These are phyloP conservation scores for Pyralis farinalis DNA, from an alignment of 2,888 invertebrate species.

Conservation along the genomic window DNA sequence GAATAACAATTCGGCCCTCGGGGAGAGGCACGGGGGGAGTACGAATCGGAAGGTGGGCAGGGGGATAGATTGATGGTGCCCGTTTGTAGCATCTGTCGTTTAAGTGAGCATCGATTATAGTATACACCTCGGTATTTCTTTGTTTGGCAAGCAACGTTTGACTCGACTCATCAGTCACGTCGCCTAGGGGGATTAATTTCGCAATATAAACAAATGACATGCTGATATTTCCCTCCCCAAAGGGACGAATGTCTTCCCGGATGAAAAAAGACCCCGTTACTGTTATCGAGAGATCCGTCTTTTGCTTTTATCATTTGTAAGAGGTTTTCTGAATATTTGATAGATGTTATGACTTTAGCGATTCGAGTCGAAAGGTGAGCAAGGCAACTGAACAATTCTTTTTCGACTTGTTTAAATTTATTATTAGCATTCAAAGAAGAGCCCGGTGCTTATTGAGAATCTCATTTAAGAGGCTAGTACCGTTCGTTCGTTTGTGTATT, in stretches of 20 bases:
- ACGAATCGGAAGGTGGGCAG: conserved; percentile 31
- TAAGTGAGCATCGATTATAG: conserved; percentile 77
- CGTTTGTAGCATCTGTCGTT: conserved; percentile 80
- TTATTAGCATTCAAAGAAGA: neutral
- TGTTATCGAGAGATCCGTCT: conserved; percentile 34
- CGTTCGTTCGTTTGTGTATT: no score
- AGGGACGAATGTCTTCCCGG: conserved; percentile 29
- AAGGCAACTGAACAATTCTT: neutral
- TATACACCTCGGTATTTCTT: conserved; percentile 71
- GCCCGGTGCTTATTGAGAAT: no score
- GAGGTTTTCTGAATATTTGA: conserved; percentile 46
- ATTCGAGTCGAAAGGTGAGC: conserved; percentile 3
- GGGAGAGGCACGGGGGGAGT: conserved; percentile 24
- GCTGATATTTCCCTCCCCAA: conserved; percentile 49
- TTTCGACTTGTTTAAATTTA: neutral
- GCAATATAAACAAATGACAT: conserved; percentile 67
- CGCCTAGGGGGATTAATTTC: conserved; percentile 57
- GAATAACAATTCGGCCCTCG: conserved; percentile 74
- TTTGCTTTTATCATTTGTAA: conserved; percentile 44
- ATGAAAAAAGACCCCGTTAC: conserved; percentile 42
- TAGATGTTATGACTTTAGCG: conserved; percentile 31
- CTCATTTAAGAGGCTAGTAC: no score
- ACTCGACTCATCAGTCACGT: conserved; percentile 61
- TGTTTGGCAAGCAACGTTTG: conserved; percentile 66
- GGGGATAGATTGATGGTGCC: conserved; percentile 73